A percentile compares a stretch with the other conserved stretches of the same genome.
phyloP scores from a whole-genome alignment of 2,888 invertebrate species.

The Coenonympha glycerion region DNA sequence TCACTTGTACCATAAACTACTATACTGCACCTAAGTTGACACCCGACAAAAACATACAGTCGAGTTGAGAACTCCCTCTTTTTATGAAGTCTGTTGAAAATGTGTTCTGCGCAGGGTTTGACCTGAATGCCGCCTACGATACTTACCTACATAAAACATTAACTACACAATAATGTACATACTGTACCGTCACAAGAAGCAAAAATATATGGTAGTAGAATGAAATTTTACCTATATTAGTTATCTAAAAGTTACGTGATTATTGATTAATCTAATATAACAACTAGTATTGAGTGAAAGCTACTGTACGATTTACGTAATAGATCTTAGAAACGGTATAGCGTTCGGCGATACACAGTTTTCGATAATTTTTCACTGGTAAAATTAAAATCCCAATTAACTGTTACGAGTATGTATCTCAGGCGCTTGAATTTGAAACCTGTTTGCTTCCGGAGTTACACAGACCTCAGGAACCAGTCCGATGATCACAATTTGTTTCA shows the following conservation, averaged over 20 bases:
- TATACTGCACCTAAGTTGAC: too few relatives aligned
- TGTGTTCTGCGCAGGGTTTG: too few relatives aligned
- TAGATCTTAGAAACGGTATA: slow-evolving; percentile 35
- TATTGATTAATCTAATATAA: slow-evolving; percentile 55
- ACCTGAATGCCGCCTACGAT: too few relatives aligned
- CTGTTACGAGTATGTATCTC: slow-evolving; percentile 53
- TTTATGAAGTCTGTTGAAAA: too few relatives aligned
- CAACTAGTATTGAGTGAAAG: slow-evolving; percentile 64
- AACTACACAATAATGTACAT: too few relatives aligned
- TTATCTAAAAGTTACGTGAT: slow-evolving; percentile 69
- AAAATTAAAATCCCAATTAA: slow-evolving; percentile 66
- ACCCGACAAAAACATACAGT: too few relatives aligned
- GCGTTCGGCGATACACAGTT: slow-evolving; percentile 36
- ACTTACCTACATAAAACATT: too few relatives aligned
- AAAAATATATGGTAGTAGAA: too few relatives aligned
- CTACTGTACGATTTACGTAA: slow-evolving; percentile 58
- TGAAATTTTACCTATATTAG: too few relatives aligned
- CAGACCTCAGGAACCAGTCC: slow-evolving; percentile 58
- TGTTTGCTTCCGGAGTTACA: slow-evolving; percentile 73
- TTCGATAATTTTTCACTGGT: slow-evolving; percentile 54
- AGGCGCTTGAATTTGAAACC: slow-evolving; percentile 51
- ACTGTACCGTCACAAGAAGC: too few relatives aligned
- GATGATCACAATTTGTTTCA: slow-evolving; percentile 46
- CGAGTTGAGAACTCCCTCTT: too few relatives aligned
- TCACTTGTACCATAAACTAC: too few relatives aligned